Conservation (phyloP, 2,888 invertebrate species). For the Dorcus parallelipipedus region DNA sequence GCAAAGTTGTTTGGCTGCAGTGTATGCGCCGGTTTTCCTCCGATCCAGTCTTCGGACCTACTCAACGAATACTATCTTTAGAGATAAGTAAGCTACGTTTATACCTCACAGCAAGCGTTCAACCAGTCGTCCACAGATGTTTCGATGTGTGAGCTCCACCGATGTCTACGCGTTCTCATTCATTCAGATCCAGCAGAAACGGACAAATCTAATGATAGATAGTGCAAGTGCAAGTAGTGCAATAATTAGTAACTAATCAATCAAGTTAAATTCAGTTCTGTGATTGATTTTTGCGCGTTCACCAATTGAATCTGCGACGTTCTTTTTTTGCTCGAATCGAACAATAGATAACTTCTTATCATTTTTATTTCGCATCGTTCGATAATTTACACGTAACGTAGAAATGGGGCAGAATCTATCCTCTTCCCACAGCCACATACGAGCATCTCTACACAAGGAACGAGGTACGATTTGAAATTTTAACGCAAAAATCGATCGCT, state of each 20-base stretch:
- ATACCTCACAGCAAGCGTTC: neutral
- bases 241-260: too few species aligned
- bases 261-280: too few species aligned
- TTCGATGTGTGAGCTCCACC: neutral
- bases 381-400: conserved; percentile 2
- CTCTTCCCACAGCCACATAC: conserved; percentile 20
- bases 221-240: too few species aligned
- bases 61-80: conserved; percentile 9
- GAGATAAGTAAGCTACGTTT: conserved; percentile 2
- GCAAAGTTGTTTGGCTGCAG: neutral
- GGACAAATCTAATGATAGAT: neutral
- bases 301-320: too few species aligned
- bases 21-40: neutral
- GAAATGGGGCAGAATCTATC: conserved; percentile 28
- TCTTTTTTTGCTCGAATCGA: too few species aligned
- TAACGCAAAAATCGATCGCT: too few species aligned
- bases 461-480: conserved; percentile 15
- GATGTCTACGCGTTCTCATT: neutral
- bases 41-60: neutral
- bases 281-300: too few species aligned
- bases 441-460: conserved; percentile 21
- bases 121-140: neutral
- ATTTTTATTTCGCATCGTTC: too few species aligned
- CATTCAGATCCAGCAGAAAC: neutral
- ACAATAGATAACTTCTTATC: too few species aligned